Percentiles rank a stretch among this genome's conserved stretches.
Evolutionary conservation across 2,113 vertebrate genomes (phyloP).

Genomic region (Dascyllus trimaculatus): DNA sequence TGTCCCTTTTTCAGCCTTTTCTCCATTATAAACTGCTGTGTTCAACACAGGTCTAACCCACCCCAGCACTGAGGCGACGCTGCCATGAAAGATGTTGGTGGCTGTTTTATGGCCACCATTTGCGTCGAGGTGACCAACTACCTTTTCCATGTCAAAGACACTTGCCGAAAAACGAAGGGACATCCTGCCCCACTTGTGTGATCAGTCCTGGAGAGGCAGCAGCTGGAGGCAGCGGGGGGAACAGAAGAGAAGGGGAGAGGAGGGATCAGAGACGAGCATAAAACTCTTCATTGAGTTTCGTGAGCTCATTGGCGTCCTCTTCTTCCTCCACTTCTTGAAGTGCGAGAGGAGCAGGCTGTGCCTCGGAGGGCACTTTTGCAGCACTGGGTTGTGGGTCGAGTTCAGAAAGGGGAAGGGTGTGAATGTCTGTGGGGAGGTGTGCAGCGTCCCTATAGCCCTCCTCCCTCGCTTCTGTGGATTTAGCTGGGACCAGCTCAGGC

Average conservation of each 20-base stretch:
- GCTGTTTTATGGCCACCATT: conserved; percentile 23
- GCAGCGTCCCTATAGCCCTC: conserved; percentile 80
- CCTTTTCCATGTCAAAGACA: conserved; percentile 23
- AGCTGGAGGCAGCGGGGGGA: conserved; percentile 23
- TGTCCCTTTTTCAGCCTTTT: conserved; percentile 44
- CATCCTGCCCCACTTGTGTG: conserved; percentile 26
- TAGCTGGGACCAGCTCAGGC: conserved; percentile 36
- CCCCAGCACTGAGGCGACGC: conserved; percentile 33
- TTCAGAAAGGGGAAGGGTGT: conserved; percentile 45
- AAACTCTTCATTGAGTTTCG: conserved; percentile 91
- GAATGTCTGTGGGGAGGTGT: conserved; percentile 76
- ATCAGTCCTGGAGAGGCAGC: conserved; percentile 41
- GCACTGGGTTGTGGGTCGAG: conserved; percentile 36
- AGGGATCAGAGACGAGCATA: conserved; percentile 87
- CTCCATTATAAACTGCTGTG: conserved; percentile 63
- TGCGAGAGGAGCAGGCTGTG: conserved; percentile 68
- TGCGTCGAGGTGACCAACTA: conserved; percentile 21
- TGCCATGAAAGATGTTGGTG: conserved; percentile 12
- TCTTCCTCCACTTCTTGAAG: conserved; percentile 80
- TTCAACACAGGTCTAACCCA: conserved; percentile 76
- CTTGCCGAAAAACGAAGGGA: conserved; percentile 30
- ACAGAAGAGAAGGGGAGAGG: conserved; percentile 22
- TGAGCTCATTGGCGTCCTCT: conserved; percentile 84
- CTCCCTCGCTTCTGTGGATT: conserved; percentile 57
- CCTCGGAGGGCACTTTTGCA: conserved; percentile 50